A percentile compares a stretch with the other conserved stretches of the same genome.
phyloP scores from a whole-genome alignment of 1,140 invertebrate species.

The Halictus rubicundus region DNA sequence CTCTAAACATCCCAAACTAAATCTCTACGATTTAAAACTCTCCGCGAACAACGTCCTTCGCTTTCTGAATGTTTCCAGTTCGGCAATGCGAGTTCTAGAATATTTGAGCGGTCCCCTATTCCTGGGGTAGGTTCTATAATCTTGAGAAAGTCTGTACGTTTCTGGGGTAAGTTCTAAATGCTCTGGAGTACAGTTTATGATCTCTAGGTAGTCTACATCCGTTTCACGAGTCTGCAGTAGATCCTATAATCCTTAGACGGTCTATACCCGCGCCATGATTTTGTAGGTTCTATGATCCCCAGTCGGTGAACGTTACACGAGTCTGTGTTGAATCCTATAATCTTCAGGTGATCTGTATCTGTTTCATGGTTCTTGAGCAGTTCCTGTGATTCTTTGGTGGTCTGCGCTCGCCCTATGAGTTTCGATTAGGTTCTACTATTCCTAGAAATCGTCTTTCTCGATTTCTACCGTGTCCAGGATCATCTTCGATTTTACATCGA shows the following conservation, averaged over 20 bases:
- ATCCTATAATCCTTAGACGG: not conserved
- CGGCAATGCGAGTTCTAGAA: too few species aligned
- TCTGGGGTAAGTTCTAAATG: too few species aligned
- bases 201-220: not conserved
- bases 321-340: not conserved
- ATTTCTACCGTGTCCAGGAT: too few species aligned
- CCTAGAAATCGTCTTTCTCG: too few species aligned
- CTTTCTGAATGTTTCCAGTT: too few species aligned
- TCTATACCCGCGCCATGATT: not conserved
- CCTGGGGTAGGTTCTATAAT: not conserved
- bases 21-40: too few species aligned
- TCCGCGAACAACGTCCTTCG: too few species aligned
- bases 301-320: not conserved
- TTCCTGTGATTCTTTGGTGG: too few species aligned
- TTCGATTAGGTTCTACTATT: too few species aligned
- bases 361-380: not conserved
- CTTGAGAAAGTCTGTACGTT: not conserved
- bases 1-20: too few species aligned
- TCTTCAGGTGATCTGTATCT: not conserved
- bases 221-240: not conserved
- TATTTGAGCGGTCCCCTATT: not conserved
- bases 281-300: not conserved
- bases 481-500: too few species aligned
- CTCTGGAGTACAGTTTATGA: not conserved
- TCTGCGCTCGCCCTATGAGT: too few species aligned